Percentiles rank a stretch among this genome's conserved stretches.
Conservation (phyloP, 1,140 invertebrate genomes). For the Bilobella aurantiaca region DNA sequence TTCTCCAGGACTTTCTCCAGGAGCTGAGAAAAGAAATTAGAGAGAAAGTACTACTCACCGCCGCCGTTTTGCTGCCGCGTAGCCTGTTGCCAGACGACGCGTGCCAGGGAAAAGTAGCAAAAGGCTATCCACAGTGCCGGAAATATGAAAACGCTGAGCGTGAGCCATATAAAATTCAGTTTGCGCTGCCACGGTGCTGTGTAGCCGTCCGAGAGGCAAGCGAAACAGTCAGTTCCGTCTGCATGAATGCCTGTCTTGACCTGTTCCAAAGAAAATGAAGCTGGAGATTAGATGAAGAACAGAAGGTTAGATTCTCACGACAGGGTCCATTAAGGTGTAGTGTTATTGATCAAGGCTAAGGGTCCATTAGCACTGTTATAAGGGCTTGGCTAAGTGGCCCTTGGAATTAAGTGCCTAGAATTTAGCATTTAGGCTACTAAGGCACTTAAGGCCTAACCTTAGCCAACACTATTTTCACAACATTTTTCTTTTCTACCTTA, state of each 20-base stretch:
- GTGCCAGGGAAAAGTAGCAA: constrained; percentile 43
- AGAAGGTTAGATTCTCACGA: background rate
- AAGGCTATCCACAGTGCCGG: constrained; percentile 41
- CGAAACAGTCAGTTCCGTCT: constrained; percentile 36
- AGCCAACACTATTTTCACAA: too few relatives aligned
- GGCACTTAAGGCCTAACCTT: too few relatives aligned
- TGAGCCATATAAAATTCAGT: constrained; percentile 42
- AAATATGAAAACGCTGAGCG: constrained; percentile 41
- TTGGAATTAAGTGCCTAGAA: background rate
- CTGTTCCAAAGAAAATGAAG: background rate
- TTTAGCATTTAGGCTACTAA: too few relatives aligned
- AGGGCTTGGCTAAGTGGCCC: too few relatives aligned
- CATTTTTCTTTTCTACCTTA: too few relatives aligned
- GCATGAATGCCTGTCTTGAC: constrained; percentile 32
- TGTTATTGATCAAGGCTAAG: background rate
- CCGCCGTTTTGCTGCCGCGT: constrained; percentile 19
- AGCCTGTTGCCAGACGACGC: constrained; percentile 40
- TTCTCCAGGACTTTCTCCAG: background rate
- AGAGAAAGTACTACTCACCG: too few relatives aligned
- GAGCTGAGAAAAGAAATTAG: too few relatives aligned
- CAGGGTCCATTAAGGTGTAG: background rate
- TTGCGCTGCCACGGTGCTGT: constrained; percentile 43
- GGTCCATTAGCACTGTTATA: background rate
- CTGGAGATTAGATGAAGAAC: too few relatives aligned
- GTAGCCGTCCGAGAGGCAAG: constrained; percentile 41